Base-by-base conservation (phyloP, 2,113 vertebrate species). In the Lepisosteus oculatus region DNA sequence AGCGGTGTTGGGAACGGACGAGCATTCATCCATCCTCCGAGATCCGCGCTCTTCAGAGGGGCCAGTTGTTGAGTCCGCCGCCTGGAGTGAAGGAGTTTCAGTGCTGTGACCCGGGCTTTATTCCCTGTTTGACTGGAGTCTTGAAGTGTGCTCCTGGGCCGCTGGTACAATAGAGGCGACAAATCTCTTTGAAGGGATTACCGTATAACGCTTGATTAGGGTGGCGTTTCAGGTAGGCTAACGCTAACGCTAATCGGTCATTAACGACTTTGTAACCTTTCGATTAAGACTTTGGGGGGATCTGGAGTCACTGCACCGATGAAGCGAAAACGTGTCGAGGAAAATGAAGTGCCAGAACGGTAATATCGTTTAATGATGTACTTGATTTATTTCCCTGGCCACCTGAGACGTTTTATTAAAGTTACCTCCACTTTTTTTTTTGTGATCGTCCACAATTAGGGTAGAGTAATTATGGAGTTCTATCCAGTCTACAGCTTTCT, bases 141-240 rank as follows among this genome's bases (percentile, higher is more conserved):
- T 70, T 57, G 68, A 75, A 61, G 63, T 67, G 70, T 59, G 66
- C 72, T 65, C 72, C 72, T 9, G 13, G 68, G 74, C 69, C 61
- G 65, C 67, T 71, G 65, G 29, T 56, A 62, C 65, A 68, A 67
- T 54, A 54, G 41, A 43, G 65, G 74, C 59, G 65, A 68, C 43
- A 72, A 72, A 72, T 63, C 59, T 13, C 74, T 76, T 76, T 76
- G 74, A 76, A 56, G 74, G 64, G 69, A 76, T 76, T 72, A 72
- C 65, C 59, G 59, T 72, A 61, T 68, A 76, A 72, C 41, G 42
- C 66, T 45, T 76, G 70, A 68, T 72, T 64, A 68, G 65, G 66
- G 43, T 54, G 55, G 57, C 13, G 29, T 56, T 71, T 61, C 56
- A 56, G 65, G 57, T 63, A 67, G 55, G 59, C 12, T 15, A 64